Evolutionary conservation across 2,113 vertebrate species (phyloP).

Genomic region (Callaeas wilsoni): DNA sequence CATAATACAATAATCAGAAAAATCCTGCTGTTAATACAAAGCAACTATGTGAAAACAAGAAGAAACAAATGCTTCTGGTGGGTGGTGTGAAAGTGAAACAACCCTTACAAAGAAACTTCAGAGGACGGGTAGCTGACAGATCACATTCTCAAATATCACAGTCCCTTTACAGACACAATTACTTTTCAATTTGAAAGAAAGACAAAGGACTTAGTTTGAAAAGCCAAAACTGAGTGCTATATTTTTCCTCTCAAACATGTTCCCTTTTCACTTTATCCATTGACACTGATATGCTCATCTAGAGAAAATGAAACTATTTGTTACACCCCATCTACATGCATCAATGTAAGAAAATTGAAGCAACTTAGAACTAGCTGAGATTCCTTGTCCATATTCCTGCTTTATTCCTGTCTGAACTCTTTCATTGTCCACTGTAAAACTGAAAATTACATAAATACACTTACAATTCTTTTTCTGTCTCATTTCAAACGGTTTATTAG

Average conservation of each 20-base stretch:
- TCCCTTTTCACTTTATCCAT: background rate
- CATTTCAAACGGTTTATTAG: background rate
- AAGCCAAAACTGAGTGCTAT: background rate
- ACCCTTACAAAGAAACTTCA: background rate
- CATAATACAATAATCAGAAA: background rate
- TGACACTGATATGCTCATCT: background rate
- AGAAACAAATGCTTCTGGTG: background rate
- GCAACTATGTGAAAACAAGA: background rate
- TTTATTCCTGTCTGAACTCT: background rate
- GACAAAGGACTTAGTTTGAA: background rate
- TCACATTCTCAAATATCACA: background rate
- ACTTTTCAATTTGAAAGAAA: background rate
- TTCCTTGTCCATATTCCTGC: background rate
- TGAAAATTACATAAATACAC: background rate
- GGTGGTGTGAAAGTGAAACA: background rate
- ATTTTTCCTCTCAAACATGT: background rate
- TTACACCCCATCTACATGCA: background rate
- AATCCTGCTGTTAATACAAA: background rate
- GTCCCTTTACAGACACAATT: background rate
- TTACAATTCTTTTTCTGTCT: background rate
- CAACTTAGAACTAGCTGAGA: background rate
- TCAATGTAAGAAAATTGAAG: background rate
- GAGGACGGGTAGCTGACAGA: background rate
- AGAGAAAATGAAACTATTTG: background rate
- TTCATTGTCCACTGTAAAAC: background rate